A percentile compares a stretch with the other conserved stretches of the same genome.
These are phyloP conservation scores for Thripadectes ignobilis DNA, from an alignment of 2,797 vertebrate genomes.

Conservation along the genomic window DNA sequence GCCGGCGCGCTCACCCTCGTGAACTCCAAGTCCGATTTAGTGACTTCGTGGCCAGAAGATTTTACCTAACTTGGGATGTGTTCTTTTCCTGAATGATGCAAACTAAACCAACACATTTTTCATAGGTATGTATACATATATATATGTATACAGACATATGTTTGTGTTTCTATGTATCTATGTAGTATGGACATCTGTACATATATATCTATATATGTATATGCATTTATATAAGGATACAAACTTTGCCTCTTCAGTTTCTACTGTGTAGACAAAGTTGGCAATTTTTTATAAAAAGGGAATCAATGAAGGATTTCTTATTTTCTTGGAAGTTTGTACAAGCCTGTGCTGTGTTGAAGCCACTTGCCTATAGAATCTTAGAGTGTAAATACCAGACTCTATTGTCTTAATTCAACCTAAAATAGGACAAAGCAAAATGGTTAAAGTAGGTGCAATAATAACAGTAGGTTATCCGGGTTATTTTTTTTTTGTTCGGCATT, in stretches of 20 bases:
- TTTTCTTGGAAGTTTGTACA: slow-evolving; percentile 59
- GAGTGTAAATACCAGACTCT: slow-evolving; percentile 69
- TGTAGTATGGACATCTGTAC: slow-evolving; percentile 35
- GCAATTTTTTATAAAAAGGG: slow-evolving; percentile 72
- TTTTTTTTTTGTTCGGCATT: slow-evolving; percentile 1
- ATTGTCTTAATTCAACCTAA: slow-evolving; percentile 59
- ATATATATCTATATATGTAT: slow-evolving; percentile 28
- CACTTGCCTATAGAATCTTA: slow-evolving; percentile 18
- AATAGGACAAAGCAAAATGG: not conserved
- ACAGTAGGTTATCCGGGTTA: not conserved
- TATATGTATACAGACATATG: not conserved
- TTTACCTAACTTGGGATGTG: not conserved
- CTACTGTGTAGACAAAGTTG: slow-evolving; percentile 74
- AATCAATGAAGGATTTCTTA: slow-evolving; percentile 72
- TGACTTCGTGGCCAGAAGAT: slow-evolving; percentile 20
- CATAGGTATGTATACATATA: not conserved
- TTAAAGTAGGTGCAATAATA: slow-evolving; percentile 40
- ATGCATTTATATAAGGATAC: slow-evolving; percentile 59
- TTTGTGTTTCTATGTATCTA: not conserved
- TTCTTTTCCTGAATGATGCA: slow-evolving; percentile 9
- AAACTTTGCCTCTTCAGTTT: slow-evolving; percentile 71
- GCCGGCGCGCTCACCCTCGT: not conserved
- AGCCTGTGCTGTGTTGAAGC: slow-evolving; percentile 51
- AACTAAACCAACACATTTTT: not conserved
- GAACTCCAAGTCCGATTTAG: not conserved